Conservation (phyloP, 2,797 vertebrate species). For the Takifugu ocellatus region DNA sequence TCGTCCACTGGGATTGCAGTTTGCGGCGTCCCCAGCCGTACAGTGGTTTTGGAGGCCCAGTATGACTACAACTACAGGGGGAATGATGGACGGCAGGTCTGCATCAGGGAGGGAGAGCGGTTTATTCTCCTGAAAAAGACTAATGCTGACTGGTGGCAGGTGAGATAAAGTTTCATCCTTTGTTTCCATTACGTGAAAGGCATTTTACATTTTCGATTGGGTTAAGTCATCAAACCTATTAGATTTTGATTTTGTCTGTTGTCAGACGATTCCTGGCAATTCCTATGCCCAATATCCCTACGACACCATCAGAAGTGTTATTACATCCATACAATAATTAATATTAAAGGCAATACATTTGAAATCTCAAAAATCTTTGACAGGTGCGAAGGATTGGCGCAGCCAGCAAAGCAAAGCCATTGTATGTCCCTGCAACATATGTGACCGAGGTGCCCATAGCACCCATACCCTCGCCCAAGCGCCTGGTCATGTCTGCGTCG, state of each 20-base stretch:
- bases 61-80: slow-evolving; percentile 83
- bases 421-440: slow-evolving; percentile 88
- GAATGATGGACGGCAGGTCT: slow-evolving; percentile 79
- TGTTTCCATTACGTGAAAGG: no score
- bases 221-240: no score
- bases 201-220: no score
- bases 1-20: slow-evolving; percentile 50
- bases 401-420: slow-evolving; percentile 74
- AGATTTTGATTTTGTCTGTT: no score
- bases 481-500: slow-evolving; percentile 50
- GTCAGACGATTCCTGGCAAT: no score
- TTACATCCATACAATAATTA: no score
- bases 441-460: slow-evolving; percentile 79
- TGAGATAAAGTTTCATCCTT: slow-evolving; percentile 39
- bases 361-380: background rate
- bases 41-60: slow-evolving; percentile 81
- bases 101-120: slow-evolving; percentile 84
- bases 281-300: no score
- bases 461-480: slow-evolving; percentile 57
- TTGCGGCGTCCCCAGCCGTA: slow-evolving; percentile 64
- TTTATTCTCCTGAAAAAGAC: slow-evolving; percentile 86
- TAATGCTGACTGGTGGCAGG: slow-evolving; percentile 92
- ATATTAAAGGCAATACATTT: no score
- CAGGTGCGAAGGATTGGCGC: slow-evolving; percentile 79
- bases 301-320: no score